These are phyloP conservation scores for Epizoanthus scotinus DNA, from an alignment of 92 coral and sea anemone species.

Conservation along the genomic window DNA sequence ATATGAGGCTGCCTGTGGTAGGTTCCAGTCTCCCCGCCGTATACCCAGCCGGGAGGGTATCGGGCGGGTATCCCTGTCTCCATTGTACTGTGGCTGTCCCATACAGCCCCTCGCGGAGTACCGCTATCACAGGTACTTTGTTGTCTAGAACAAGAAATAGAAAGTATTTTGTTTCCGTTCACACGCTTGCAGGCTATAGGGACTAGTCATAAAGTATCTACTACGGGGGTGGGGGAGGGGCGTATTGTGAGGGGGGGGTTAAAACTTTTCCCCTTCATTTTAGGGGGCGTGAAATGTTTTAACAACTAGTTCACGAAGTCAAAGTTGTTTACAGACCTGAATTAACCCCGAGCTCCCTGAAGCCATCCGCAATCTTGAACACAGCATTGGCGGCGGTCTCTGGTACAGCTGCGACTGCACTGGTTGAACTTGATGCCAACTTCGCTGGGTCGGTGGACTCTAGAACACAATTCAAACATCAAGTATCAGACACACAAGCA, in stretches of 20 bases:
- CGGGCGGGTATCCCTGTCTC: slow-evolving; percentile 66
- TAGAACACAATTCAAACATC: slow-evolving; percentile 19
- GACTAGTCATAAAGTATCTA: too few species aligned
- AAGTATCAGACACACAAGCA: background rate
- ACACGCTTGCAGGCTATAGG: background rate
- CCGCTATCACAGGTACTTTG: slow-evolving; percentile 60
- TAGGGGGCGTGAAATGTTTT: too few species aligned
- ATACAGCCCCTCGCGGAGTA: slow-evolving; percentile 89
- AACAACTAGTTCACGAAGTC: background rate
- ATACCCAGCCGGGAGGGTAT: slow-evolving; percentile 65
- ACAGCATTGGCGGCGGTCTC: slow-evolving; percentile 94
- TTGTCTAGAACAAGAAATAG: slow-evolving; percentile 40
- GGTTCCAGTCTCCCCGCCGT: slow-evolving; percentile 75
- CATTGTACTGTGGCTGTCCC: slow-evolving; percentile 78
- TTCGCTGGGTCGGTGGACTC: slow-evolving; percentile 57
- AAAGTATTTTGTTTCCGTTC: background rate
- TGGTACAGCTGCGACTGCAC: slow-evolving; percentile 64
- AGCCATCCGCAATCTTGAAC: slow-evolving; percentile 65
- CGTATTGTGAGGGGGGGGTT: too few species aligned
- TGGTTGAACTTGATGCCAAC: slow-evolving; percentile 52
- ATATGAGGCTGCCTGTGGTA: slow-evolving; percentile 51
- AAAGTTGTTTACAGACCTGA: slow-evolving; percentile 49
- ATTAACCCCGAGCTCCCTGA: slow-evolving; percentile 57
- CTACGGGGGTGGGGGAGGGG: too few species aligned
- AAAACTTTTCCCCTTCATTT: too few species aligned